These are phyloP conservation scores for Catonia carolina DNA, from an alignment of 2,888 invertebrate species.

Conservation along the genomic window DNA sequence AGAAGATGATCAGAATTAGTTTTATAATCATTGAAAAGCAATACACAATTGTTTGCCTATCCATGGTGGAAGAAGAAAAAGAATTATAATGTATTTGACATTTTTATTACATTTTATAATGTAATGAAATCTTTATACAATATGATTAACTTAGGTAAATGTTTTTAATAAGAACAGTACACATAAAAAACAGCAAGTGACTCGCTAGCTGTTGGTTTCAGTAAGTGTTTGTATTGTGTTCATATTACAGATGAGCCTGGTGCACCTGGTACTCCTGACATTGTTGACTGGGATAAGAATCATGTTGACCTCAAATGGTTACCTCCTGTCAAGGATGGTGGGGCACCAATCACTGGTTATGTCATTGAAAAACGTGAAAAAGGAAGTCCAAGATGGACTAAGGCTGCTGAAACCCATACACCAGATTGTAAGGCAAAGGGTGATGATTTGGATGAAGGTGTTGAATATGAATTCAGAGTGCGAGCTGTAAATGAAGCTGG, in stretches of 20 bases:
- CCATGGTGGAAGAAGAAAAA: no score
- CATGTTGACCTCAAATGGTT: slow-evolving; percentile 92
- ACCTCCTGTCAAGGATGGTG: slow-evolving; percentile 82
- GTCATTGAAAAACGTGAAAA: slow-evolving; percentile 88
- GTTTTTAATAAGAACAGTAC: no score
- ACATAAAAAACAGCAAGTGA: no score
- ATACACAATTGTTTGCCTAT: no score
- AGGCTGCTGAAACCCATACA: slow-evolving; percentile 67
- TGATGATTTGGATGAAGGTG: slow-evolving; percentile 84
- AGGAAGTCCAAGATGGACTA: slow-evolving; percentile 80
- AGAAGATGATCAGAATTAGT: no score
- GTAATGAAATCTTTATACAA: no score
- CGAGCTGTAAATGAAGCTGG: slow-evolving; percentile 91
- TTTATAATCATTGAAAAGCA: no score
- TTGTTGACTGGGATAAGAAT: slow-evolving; percentile 93
- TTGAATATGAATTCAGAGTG: slow-evolving; percentile 90
- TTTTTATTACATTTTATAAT: no score
- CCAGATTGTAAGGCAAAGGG: slow-evolving; percentile 74
- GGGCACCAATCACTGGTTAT: slow-evolving; percentile 87
- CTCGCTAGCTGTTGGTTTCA: no score
- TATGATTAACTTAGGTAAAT: no score
- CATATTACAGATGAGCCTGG: slow-evolving; percentile 83
- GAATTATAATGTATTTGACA: no score
- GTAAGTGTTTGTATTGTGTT: no score
- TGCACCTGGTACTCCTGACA: slow-evolving; percentile 82